A percentile compares a stretch with the other conserved stretches of the same genome.
phyloP scores from a whole-genome alignment of 2,888 invertebrate species.

The Allophyes oxyacanthae region DNA sequence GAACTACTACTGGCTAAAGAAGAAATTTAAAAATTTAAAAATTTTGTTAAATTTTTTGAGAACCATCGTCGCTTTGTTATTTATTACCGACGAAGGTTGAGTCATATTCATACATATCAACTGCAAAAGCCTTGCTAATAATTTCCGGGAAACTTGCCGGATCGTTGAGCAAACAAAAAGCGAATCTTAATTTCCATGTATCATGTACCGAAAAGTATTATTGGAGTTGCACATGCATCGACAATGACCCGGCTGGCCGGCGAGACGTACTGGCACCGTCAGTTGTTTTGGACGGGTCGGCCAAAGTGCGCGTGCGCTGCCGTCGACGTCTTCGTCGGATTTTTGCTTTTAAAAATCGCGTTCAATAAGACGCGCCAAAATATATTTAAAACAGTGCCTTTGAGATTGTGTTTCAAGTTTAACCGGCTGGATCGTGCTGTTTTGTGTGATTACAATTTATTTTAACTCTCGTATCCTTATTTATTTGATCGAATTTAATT shows the following conservation, averaged over 20 bases:
- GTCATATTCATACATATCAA: constrained; percentile 32
- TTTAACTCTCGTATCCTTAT: constrained; percentile 17
- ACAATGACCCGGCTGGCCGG: constrained; percentile 75
- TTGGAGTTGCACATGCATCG: constrained; percentile 61
- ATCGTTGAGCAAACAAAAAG: constrained; percentile 47
- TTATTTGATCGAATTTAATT: constrained; percentile 24
- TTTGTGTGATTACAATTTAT: constrained; percentile 28
- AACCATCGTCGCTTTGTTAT: constrained; percentile 18
- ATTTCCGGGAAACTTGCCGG: constrained; percentile 49
- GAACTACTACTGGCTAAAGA: not conserved
- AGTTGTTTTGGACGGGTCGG: constrained; percentile 83
- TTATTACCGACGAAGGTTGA: constrained; percentile 32
- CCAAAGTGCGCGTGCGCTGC: constrained; percentile 74
- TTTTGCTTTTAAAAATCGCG: constrained; percentile 52
- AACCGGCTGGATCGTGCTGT: constrained; percentile 43
- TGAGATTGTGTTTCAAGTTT: constrained; percentile 25
- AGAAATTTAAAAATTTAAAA: not conserved
- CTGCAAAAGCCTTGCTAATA: constrained; percentile 31
- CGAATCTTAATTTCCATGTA: constrained; percentile 48
- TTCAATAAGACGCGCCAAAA: constrained; percentile 48
- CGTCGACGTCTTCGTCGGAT: constrained; percentile 42
- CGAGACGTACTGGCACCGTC: constrained; percentile 81
- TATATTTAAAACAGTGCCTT: constrained; percentile 24
- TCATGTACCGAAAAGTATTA: constrained; percentile 43
- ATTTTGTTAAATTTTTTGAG: constrained; percentile 5